Evolutionary conservation across 2,888 invertebrate genomes (phyloP), one percentile per base, ranked within the genome.

Genomic region (Dasysyrphus albostriatus): DNA sequence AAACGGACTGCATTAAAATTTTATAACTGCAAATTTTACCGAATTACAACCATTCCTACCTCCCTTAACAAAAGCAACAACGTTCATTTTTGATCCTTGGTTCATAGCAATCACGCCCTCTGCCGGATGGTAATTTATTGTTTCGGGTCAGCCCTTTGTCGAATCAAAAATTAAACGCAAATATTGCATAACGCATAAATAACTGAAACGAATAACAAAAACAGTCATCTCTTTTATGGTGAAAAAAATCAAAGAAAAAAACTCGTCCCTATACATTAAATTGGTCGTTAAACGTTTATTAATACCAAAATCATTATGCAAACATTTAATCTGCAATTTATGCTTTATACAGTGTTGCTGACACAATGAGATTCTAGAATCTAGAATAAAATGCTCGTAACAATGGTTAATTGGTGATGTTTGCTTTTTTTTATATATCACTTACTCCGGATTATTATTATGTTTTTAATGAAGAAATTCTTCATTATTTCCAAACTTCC

Each of bases 231-330:
- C 8, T 42, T 42, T 10, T 16, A 47, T 47, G 2, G 9, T 0
- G 10, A 16, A 16, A 63, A 63, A 12, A 29, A 42, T 2, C 3
- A 24, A 24, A 24, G 3, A 24, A 44, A 29, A 63, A 29, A 29
- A 5, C 24, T n/a, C 44, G 8, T 44, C 5, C 39, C 59, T 83
- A 3, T 24, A 14, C 75, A 37, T 59, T n/a, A 44, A 80, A 81
- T 70, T 73, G 72, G 56, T 73, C 81, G 81, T 84, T 81, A 84
- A 84, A 81, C 37, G 81, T 54, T 81, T 84, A 81, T 76, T 84
- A 76, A 84, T 84, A 76, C 65, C 56, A 67, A 81, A 76, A 81
- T 70, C 67, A 84, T 84, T 80, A 72, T 54, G 84, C 29, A 54
- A 61, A 44, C 80, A 39, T 84, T 81, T 84, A 84, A 76, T 76